These are phyloP conservation scores for Mormyrus proboscirostris DNA, from an alignment of 2,797 vertebrate species.

Conservation along the genomic window DNA sequence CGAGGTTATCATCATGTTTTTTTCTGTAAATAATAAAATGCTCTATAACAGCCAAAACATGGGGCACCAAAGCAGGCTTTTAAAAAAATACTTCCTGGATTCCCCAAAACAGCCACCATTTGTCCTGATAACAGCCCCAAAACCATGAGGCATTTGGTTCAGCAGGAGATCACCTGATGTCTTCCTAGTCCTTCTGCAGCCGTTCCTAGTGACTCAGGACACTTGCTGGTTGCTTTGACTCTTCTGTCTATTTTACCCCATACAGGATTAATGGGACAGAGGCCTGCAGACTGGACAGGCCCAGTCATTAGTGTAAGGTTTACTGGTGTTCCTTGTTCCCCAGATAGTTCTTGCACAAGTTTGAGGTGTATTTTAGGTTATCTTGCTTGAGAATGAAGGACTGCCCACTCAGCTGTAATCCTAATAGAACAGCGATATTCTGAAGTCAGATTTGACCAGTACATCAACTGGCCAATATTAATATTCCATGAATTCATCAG, in stretches of 20 bases:
- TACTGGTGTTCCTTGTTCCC: background rate
- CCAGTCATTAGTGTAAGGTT: background rate
- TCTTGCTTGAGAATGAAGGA: background rate
- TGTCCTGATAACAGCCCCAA: background rate
- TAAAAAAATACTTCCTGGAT: background rate
- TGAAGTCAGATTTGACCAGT: no score
- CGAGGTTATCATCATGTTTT: no score
- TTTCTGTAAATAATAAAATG: background rate
- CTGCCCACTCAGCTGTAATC: no score
- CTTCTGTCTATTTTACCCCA: background rate
- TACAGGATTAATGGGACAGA: background rate
- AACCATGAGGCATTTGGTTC: background rate
- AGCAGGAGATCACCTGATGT: background rate
- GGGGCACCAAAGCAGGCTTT: background rate
- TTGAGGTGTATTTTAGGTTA: background rate
- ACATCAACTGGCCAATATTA: no score
- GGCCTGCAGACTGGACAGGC: background rate
- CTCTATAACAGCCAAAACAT: background rate
- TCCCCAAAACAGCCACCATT: background rate
- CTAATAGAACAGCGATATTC: no score
- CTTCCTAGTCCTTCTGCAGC: no score
- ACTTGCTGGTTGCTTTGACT: background rate
- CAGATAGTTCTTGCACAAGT: background rate
- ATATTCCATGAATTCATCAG: no score
- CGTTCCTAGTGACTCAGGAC: no score